Percentiles rank a stretch among this genome's conserved stretches.
Evolutionary conservation across 2,888 invertebrate genomes (phyloP).

Genomic region (Phania funesta): DNA sequence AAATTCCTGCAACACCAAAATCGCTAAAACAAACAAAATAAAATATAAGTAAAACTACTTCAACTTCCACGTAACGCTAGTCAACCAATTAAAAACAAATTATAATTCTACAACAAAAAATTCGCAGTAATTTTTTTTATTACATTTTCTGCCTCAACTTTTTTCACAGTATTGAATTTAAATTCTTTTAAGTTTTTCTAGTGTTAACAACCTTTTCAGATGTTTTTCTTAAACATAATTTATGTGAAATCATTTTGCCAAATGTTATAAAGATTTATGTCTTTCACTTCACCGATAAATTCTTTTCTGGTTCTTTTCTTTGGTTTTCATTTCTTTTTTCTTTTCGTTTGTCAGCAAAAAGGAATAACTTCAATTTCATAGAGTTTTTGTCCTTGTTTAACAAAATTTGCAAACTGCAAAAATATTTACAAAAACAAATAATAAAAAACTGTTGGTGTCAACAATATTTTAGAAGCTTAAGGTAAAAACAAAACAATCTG

Average conservation of each 20-base stretch:
- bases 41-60: too few species aligned
- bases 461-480: too few species aligned
- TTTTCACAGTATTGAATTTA: background rate
- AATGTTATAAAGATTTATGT: slow-evolving; percentile 59
- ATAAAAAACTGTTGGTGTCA: too few species aligned
- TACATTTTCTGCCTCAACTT: too few species aligned
- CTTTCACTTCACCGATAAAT: slow-evolving; percentile 36
- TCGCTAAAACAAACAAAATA: too few species aligned
- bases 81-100: too few species aligned
- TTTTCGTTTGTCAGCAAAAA: background rate
- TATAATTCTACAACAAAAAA: too few species aligned
- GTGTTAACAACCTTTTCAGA: slow-evolving; percentile 46
- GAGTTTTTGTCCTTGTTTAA: background rate
- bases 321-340: background rate
- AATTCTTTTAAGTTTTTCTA: background rate
- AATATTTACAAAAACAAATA: too few species aligned
- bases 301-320: background rate
- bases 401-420: slow-evolving; percentile 2
- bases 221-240: slow-evolving; percentile 36
- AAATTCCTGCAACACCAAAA: too few species aligned
- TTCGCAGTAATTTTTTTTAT: background rate
- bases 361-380: background rate
- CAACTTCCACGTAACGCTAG: too few species aligned
- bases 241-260: slow-evolving; percentile 60
- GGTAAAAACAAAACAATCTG: too few species aligned